phyloP scores from a whole-genome alignment of 2,113 vertebrate species.

The Odocoileus virginianus region DNA sequence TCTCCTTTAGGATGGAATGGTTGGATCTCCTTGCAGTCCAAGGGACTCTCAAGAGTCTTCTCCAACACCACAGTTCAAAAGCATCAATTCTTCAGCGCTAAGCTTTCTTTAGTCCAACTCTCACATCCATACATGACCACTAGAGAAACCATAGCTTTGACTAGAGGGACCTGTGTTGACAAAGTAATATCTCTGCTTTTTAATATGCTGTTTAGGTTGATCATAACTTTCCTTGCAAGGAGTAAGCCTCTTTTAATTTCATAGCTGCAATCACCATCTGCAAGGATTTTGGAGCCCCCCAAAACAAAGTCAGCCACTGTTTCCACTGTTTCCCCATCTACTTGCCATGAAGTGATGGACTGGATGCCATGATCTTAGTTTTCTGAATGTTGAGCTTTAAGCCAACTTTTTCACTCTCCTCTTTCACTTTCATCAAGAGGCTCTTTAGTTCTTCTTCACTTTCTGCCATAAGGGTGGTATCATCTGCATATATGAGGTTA shows the following conservation, averaged over 20 bases:
- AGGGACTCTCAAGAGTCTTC: not conserved
- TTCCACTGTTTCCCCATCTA: not conserved
- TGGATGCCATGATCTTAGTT: not conserved
- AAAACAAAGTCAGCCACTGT: not conserved
- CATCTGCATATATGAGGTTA: not conserved
- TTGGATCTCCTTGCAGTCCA: not conserved
- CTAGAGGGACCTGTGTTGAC: not conserved
- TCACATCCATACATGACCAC: not conserved
- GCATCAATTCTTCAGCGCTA: rapidly evolving
- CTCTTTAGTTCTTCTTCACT: not conserved
- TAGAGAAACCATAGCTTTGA: not conserved
- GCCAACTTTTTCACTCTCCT: not conserved
- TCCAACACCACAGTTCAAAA: too few relatives aligned
- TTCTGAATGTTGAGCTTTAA: not conserved
- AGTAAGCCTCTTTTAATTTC: not conserved
- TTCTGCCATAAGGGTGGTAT: not conserved
- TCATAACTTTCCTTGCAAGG: not conserved
- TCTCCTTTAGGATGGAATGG: too few relatives aligned
- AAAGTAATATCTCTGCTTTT: not conserved
- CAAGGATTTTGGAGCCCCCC: not conserved
- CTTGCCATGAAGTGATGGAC: not conserved
- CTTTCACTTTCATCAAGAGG: not conserved
- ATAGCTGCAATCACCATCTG: rapidly evolving
- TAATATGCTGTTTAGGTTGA: rapidly evolving
- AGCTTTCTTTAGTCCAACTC: not conserved